Evolutionary conservation across 2,113 vertebrate genomes (phyloP).

Genomic region (Propithecus coquereli): DNA sequence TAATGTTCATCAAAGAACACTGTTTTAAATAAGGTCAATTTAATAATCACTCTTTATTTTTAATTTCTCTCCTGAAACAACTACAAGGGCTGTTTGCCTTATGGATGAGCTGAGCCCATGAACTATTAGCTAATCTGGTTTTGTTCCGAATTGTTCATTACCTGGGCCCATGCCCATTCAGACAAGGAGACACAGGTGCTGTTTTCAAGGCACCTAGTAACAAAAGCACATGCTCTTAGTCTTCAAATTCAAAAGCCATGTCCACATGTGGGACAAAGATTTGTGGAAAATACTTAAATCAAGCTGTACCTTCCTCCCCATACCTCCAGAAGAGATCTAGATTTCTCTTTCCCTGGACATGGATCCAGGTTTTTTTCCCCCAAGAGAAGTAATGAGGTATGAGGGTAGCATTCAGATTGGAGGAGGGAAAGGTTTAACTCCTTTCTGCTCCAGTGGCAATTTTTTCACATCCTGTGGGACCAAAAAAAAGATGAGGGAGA

Average conservation of each 20-base stretch:
- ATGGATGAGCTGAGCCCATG: background rate
- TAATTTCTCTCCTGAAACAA: background rate
- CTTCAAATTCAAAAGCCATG: background rate
- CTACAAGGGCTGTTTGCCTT: background rate
- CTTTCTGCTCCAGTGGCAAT: background rate
- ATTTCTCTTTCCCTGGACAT: background rate
- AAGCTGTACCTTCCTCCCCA: background rate
- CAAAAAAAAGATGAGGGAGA: background rate
- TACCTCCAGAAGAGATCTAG: background rate
- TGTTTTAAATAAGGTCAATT: background rate
- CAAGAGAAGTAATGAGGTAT: background rate
- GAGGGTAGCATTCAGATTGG: background rate
- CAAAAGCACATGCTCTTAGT: background rate
- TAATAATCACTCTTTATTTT: background rate
- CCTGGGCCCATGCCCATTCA: background rate
- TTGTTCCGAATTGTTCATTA: background rate
- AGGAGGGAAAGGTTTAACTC: background rate
- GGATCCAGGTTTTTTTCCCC: background rate
- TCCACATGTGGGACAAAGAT: background rate
- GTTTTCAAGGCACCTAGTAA: background rate
- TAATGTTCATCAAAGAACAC: background rate
- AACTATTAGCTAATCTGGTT: background rate
- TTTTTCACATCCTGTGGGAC: background rate
- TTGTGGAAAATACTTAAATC: background rate
- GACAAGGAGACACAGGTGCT: background rate